Evolutionary conservation across 2,888 invertebrate species (phyloP), one percentile per base, ranked within the genome.

Genomic region (Timema cristinae): DNA sequence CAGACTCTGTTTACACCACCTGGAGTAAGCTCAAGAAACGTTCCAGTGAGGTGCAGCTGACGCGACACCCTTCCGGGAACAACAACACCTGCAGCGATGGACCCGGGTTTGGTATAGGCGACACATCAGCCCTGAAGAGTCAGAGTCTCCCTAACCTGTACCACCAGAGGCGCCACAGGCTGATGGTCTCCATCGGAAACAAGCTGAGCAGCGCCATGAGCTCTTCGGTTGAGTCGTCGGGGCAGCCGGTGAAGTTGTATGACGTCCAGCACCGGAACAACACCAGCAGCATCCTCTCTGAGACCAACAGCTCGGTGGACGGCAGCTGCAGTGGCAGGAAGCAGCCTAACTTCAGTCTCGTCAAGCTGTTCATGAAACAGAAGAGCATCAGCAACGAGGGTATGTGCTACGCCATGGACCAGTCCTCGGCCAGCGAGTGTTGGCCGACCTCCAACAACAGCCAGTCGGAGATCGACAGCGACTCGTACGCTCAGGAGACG

Each of bases 301-400:
- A 78, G 73, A 69, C 77, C 68, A 74, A 73, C 71, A 73, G 72
- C 48, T 75, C 74, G 7, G 70, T 73, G 48, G 71, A 71, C 15
- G 80, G 79, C 69, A 79, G 78, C 69, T 79, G 79, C 67, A 80
- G 79, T 50, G 76, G 77, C 51, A 68, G 75, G 13, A 75, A 75
- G 66, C 72, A 73, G 0, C 74, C 74, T n/a, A 75, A 74, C 63
- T 69, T 78, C 77, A 74, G 72, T 82, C 86, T 95, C 79, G 92
- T 95, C 63, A 92, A 92, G 82, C 85, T 94, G 76, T 95, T 94
- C 80, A 94, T 95, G 87, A 94, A 94, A 81, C 94, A 94, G 80
- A 93, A 93, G 81, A 93, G 93, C 81, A 89, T 88, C 84, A 92
- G 92, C 76, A 90, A 89, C 71, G 92, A 93, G 81, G 90, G 90